Evolutionary conservation across 2,797 vertebrate species (phyloP).

Genomic region (Molossus molossus): DNA sequence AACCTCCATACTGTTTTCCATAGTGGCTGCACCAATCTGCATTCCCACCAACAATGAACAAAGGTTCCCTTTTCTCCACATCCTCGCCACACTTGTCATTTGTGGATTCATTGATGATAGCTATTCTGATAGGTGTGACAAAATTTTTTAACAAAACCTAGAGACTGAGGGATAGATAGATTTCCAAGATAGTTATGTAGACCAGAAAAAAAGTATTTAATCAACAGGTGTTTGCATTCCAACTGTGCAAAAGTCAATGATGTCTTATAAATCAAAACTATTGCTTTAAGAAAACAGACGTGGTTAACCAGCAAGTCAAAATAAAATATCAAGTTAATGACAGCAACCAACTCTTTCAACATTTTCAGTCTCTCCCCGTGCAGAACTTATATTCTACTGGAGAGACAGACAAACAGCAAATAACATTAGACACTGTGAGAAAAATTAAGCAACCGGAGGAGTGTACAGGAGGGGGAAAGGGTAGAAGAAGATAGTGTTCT

Average conservation of each 20-base stretch:
- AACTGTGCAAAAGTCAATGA: background rate
- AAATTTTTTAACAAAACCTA: background rate
- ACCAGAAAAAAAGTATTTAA: background rate
- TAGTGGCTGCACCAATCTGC: background rate
- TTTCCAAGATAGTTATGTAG: background rate
- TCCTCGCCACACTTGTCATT: background rate
- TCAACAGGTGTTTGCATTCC: background rate
- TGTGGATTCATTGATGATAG: background rate
- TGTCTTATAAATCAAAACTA: background rate
- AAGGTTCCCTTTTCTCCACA: background rate
- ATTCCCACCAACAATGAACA: background rate
- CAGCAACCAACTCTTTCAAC: background rate
- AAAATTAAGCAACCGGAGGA: background rate
- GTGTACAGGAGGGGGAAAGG: background rate
- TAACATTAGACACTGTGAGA: background rate
- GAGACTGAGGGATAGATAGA: background rate
- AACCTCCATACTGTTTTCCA: background rate
- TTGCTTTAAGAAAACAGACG: background rate
- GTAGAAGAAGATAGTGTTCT: background rate
- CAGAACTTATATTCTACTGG: background rate
- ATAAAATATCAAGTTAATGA: slow-evolving; percentile 24
- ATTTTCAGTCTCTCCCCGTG: background rate
- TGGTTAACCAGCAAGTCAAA: slow-evolving; percentile 44
- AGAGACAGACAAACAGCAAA: background rate
- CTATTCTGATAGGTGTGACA: background rate